A percentile compares a stretch with the other conserved stretches of the same genome.
phyloP scores from a whole-genome alignment of 1,140 invertebrate genomes.

The Drosophila miranda region DNA sequence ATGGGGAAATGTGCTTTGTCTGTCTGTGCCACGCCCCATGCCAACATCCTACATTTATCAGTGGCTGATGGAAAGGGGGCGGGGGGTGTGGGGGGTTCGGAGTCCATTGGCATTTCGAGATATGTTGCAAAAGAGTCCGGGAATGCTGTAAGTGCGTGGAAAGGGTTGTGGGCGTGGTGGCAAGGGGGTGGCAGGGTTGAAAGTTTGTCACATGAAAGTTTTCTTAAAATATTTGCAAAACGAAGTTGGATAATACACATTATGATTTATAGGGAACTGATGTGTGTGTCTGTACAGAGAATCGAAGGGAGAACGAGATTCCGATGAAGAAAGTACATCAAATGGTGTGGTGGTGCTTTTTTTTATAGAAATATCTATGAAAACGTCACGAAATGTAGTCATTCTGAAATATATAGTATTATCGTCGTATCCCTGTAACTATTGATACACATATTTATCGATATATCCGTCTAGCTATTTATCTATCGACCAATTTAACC shows the following conservation, averaged over 20 bases:
- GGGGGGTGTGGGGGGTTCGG: not conserved
- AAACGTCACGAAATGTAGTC: too few species aligned
- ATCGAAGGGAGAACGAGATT: too few species aligned
- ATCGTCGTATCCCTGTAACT: too few species aligned
- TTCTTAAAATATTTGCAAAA: conserved; percentile 4
- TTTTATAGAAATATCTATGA: too few species aligned
- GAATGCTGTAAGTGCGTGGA: conserved; percentile 15
- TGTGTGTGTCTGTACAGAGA: too few species aligned
- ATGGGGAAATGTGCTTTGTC: conserved; percentile 64
- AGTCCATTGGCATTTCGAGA: conserved; percentile 42
- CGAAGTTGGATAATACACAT: conserved; percentile 8
- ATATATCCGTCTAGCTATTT: too few species aligned
- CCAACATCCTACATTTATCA: conserved; percentile 13
- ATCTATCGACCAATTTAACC: too few species aligned
- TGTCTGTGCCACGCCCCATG: conserved; percentile 24
- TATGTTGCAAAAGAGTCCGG: conserved; percentile 11
- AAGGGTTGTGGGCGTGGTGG: conserved; percentile 5
- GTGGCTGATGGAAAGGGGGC: conserved; percentile 1
- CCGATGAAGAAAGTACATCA: too few species aligned
- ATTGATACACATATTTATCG: not conserved
- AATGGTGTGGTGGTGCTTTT: too few species aligned
- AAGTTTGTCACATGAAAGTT: conserved; percentile 36
- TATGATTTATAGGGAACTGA: conserved; percentile 9
- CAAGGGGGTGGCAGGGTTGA: not conserved
- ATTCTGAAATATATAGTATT: too few species aligned